These are phyloP conservation scores for Parnassius smintheus DNA, from an alignment of 2,888 invertebrate species.

Conservation along the genomic window DNA sequence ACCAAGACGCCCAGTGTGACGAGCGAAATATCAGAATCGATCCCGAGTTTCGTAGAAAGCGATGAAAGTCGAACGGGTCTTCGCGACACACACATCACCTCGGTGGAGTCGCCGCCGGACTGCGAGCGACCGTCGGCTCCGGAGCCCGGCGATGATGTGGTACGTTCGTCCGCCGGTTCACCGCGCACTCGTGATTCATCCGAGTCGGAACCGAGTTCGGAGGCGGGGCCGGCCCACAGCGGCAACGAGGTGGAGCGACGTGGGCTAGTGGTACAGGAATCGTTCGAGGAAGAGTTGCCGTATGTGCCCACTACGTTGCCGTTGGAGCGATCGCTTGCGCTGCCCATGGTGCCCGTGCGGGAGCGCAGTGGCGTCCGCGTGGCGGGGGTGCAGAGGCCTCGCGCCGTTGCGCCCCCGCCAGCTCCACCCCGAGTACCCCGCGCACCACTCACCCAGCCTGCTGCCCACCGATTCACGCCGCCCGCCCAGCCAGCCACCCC, in stretches of 20 bases:
- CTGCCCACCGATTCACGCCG: constrained; percentile 42
- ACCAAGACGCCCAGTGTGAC: constrained; percentile 84
- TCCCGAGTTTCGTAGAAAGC: constrained; percentile 72
- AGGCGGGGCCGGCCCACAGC: constrained; percentile 59
- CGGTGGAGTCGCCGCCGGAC: constrained; percentile 24
- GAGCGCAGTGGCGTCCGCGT: constrained; percentile 62
- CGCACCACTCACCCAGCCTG: constrained; percentile 35
- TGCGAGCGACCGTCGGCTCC: constrained; percentile 37
- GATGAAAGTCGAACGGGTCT: constrained; percentile 79
- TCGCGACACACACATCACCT: constrained; percentile 36
- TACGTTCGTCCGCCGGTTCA: constrained; percentile 32
- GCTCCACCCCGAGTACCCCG: constrained; percentile 30
- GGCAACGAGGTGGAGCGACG: constrained; percentile 85
- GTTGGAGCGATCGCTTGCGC: constrained; percentile 89
- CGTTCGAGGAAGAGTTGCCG: constrained; percentile 92
- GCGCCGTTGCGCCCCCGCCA: constrained; percentile 82
- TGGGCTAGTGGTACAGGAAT: constrained; percentile 88
- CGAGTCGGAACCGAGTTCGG: constrained; percentile 87
- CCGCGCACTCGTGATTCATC: constrained; percentile 77
- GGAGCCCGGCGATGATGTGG: constrained; percentile 31
- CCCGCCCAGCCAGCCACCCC: constrained; percentile 35
- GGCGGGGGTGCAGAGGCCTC: constrained; percentile 78
- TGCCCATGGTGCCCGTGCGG: constrained; percentile 89
- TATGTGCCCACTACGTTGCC: constrained; percentile 95
- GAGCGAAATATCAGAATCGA: constrained; percentile 80